Percentiles rank a stretch among this genome's conserved stretches.
phyloP scores from a whole-genome alignment of 2,888 invertebrate genomes.

The Drosophila sordidapex region DNA sequence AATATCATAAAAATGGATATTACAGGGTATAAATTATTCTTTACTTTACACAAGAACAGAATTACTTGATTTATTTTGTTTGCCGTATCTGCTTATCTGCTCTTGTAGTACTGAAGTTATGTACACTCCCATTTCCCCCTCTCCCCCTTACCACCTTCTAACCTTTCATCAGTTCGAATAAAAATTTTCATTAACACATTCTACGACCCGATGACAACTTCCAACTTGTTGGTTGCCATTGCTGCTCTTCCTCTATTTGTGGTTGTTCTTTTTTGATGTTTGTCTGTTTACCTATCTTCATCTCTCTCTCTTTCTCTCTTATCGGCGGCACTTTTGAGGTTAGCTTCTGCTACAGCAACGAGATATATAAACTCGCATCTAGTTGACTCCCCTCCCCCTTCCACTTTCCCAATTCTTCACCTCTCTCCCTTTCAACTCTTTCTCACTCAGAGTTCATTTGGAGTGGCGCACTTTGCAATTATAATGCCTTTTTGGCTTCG shows the following conservation, averaged over 20 bases:
- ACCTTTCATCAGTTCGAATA: constrained; percentile 6
- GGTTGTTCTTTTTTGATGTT: constrained; percentile 39
- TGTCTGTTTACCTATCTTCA: constrained; percentile 43
- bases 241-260: constrained; percentile 7
- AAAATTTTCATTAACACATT: constrained; percentile 58
- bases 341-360: constrained; percentile 10
- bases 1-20: not conserved
- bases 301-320: constrained; percentile 21
- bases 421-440: constrained; percentile 33
- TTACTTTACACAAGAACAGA: not conserved
- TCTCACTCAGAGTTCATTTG: constrained; percentile 38
- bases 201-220: constrained; percentile 33
- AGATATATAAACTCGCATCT: constrained; percentile 7
- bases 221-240: constrained; percentile 25
- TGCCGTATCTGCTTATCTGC: constrained; percentile 53
- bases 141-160: not conserved
- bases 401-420: not conserved
- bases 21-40: not conserved
- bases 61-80: constrained; percentile 48
- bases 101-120: constrained; percentile 21
- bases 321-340: constrained; percentile 36
- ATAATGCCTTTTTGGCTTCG: constrained; percentile 49
- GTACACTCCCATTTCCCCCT: not conserved
- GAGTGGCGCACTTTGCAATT: constrained; percentile 64
- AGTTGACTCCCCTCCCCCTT: not conserved